Evolutionary conservation across 2,113 vertebrate species (phyloP).

Genomic region (Myotis brandtii): DNA sequence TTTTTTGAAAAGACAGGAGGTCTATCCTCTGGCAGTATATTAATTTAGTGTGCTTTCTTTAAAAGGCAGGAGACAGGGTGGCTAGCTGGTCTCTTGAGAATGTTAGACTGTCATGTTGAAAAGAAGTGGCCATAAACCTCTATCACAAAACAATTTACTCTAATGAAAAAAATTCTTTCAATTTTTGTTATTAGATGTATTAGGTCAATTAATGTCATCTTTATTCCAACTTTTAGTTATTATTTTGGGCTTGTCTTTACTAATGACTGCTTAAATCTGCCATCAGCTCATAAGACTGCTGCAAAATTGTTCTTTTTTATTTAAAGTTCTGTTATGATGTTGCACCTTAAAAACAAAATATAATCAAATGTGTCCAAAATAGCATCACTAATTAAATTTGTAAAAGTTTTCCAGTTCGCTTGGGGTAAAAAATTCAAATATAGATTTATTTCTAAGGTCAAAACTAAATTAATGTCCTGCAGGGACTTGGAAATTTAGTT

Average conservation of each 20-base stretch:
- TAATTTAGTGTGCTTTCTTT: slow-evolving; percentile 52
- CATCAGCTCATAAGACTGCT: not conserved
- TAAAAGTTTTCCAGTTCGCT: slow-evolving; percentile 43
- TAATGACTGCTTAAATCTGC: slow-evolving; percentile 8
- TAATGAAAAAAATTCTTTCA: slow-evolving; percentile 4
- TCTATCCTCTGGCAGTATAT: slow-evolving; percentile 48
- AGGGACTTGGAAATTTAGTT: slow-evolving; percentile 63
- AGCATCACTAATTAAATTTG: slow-evolving; percentile 35
- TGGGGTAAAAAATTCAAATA: slow-evolving; percentile 65
- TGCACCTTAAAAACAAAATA: slow-evolving; percentile 64
- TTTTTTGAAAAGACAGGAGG: slow-evolving; percentile 10
- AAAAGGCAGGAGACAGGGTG: not conserved
- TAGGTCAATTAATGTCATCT: slow-evolving; percentile 31
- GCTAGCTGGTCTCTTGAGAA: not conserved
- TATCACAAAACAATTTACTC: slow-evolving; percentile 32
- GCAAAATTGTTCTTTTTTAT: not conserved
- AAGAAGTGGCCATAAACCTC: slow-evolving; percentile 53
- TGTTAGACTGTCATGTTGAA: not conserved
- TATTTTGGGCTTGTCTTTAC: slow-evolving; percentile 22
- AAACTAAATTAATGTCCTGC: not conserved
- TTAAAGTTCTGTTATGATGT: not conserved
- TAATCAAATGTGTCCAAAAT: slow-evolving; percentile 41
- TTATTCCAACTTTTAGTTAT: not conserved
- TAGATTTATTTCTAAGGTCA: slow-evolving; percentile 42
- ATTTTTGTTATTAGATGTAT: slow-evolving; percentile 12